Percentiles rank a stretch among this genome's conserved stretches.
Conservation (phyloP, 2,113 vertebrate genomes). For the Ptilonorhynchus violaceus region DNA sequence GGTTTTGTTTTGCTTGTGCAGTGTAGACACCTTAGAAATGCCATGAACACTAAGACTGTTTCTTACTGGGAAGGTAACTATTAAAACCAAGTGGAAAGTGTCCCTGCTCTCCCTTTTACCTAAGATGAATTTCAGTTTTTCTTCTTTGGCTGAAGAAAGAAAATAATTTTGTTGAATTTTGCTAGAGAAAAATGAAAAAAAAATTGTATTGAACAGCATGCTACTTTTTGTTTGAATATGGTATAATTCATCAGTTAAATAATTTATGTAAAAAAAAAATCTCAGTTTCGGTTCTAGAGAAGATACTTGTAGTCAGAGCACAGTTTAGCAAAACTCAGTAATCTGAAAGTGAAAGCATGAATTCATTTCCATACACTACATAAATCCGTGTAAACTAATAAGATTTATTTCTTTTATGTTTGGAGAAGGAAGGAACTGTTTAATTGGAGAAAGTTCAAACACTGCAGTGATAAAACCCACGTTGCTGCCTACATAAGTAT, state of each 20-base stretch:
- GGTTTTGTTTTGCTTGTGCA: not conserved
- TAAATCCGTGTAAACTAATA: not conserved
- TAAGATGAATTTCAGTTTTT: not conserved
- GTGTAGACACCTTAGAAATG: not conserved
- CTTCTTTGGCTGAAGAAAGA: not conserved
- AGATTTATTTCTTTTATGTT: not conserved
- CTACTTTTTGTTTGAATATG: not conserved
- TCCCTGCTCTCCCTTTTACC: not conserved
- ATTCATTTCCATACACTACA: not conserved
- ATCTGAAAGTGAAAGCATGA: not conserved
- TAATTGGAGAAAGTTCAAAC: not conserved
- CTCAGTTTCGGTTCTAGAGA: not conserved
- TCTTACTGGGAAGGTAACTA: not conserved
- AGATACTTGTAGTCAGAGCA: not conserved
- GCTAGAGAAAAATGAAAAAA: not conserved
- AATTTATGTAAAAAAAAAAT: not conserved
- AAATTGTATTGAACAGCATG: not conserved
- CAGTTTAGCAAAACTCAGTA: not conserved
- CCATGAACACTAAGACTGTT: no score
- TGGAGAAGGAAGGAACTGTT: not conserved
- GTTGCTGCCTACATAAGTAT: rapidly evolving
- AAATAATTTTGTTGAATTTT: not conserved
- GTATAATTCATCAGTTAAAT: not conserved
- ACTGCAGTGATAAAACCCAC: not conserved
- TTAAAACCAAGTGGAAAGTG: not conserved